These are phyloP conservation scores for Egretta garzetta DNA, from an alignment of 2,113 vertebrate genomes.

Conservation along the genomic window DNA sequence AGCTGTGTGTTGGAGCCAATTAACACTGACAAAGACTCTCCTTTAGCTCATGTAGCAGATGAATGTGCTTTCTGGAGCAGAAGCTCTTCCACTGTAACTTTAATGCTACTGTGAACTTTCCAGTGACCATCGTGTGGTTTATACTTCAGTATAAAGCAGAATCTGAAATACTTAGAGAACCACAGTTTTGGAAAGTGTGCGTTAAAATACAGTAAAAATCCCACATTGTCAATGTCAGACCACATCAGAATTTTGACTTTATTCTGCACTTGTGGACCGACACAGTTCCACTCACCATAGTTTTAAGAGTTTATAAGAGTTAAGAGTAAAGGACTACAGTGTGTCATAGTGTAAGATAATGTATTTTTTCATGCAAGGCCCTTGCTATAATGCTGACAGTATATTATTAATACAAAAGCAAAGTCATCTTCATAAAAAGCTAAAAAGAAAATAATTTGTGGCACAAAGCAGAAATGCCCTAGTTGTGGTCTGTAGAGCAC, in stretches of 20 bases:
- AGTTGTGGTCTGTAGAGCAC: conserved; percentile 33
- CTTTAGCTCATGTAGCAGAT: neutral
- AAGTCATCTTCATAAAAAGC: conserved; percentile 33
- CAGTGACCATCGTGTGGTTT: neutral
- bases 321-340: neutral
- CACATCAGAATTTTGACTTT: neutral
- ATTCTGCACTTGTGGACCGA: neutral
- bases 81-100: neutral
- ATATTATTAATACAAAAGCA: conserved; percentile 3
- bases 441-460: conserved; percentile 14
- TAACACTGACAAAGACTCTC: neutral
- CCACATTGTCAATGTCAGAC: neutral
- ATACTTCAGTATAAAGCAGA: neutral
- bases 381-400: neutral
- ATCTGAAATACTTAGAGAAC: neutral
- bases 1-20: neutral
- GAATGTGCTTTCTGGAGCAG: neutral
- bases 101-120: neutral
- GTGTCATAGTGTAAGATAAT: neutral
- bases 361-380: neutral
- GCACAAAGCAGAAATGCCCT: neutral
- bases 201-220: neutral
- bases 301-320: neutral
- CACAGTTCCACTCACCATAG: neutral
- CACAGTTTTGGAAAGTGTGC: neutral